These are phyloP conservation scores for Neelides folsomi DNA, from an alignment of 2,888 invertebrate species.

Conservation along the genomic window DNA sequence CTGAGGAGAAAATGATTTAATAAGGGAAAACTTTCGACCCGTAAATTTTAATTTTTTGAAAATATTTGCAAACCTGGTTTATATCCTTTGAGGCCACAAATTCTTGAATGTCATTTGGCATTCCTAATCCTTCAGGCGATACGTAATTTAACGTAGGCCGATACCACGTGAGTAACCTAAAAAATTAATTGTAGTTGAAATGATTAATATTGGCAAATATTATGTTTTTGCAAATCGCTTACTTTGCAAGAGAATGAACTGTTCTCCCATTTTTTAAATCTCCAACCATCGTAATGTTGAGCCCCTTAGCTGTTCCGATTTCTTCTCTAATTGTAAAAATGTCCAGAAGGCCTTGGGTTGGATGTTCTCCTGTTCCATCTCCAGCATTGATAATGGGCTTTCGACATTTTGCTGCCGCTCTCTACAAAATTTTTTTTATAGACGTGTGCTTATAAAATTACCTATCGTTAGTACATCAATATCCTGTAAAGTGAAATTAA, in stretches of 20 bases:
- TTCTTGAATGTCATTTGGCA: constrained; percentile 76
- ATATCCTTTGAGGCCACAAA: constrained; percentile 67
- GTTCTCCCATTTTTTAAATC: constrained; percentile 96
- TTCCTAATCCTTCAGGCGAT: constrained; percentile 68
- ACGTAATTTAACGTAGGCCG: constrained; percentile 87
- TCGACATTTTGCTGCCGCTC: constrained; percentile 64
- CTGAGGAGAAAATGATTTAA: neutral
- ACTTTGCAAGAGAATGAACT: constrained; percentile 88
- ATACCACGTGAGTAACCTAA: constrained; percentile 71
- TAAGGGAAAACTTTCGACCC: neutral
- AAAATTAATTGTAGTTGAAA: constrained; percentile 6
- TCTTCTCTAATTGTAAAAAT: constrained; percentile 97
- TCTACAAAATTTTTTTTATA: constrained; percentile 43
- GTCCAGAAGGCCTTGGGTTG: constrained; percentile 93
- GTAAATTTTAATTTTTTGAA: too few relatives aligned
- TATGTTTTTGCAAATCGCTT: neutral
- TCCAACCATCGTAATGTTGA: constrained; percentile 95
- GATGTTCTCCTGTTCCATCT: constrained; percentile 93
- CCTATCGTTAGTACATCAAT: constrained; percentile 7
- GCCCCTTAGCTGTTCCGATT: constrained; percentile 93
- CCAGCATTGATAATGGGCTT: constrained; percentile 96
- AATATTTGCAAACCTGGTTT: constrained; percentile 45
- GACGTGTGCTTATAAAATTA: constrained; percentile 1
- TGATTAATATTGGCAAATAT: neutral
- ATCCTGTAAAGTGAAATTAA: neutral